These are phyloP conservation scores for Athripsodes cinereus DNA, from an alignment of 2,888 invertebrate species.

Conservation along the genomic window DNA sequence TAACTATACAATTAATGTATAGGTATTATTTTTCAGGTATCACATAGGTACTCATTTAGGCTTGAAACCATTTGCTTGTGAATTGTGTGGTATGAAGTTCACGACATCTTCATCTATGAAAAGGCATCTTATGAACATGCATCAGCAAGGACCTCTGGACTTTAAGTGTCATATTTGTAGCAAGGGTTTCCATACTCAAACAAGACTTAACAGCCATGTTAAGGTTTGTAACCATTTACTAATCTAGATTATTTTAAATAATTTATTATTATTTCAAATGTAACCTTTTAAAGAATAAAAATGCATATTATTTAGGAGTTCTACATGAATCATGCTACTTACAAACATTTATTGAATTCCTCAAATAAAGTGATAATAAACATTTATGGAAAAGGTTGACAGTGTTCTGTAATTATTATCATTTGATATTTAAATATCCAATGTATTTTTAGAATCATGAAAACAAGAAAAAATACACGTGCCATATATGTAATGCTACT, in stretches of 20 bases:
- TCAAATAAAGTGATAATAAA: too few relatives aligned
- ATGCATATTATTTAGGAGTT: too few relatives aligned
- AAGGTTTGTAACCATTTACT: constrained; percentile 14
- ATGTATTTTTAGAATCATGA: constrained; percentile 21
- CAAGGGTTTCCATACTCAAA: constrained; percentile 21
- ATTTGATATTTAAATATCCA: background rate
- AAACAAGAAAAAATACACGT: constrained; percentile 15
- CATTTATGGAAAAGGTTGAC: too few relatives aligned
- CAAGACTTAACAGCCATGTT: constrained; percentile 21
- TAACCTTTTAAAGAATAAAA: too few relatives aligned
- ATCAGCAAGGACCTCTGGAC: constrained; percentile 15
- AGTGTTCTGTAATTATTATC: background rate
- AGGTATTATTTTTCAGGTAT: constrained; percentile 15
- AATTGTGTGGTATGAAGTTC: constrained; percentile 23
- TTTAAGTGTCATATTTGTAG: constrained; percentile 18
- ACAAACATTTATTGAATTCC: too few relatives aligned
- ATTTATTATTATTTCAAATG: too few relatives aligned
- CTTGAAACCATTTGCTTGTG: constrained; percentile 23
- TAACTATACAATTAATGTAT: too few relatives aligned
- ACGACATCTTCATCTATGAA: constrained; percentile 25
- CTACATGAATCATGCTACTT: too few relatives aligned
- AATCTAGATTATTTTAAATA: too few relatives aligned
- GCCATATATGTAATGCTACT: constrained; percentile 20
- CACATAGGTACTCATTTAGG: constrained; percentile 25
- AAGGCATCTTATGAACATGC: constrained; percentile 23